phyloP scores from a whole-genome alignment of 1,140 invertebrate species.

The Calephelis virginiensis region DNA sequence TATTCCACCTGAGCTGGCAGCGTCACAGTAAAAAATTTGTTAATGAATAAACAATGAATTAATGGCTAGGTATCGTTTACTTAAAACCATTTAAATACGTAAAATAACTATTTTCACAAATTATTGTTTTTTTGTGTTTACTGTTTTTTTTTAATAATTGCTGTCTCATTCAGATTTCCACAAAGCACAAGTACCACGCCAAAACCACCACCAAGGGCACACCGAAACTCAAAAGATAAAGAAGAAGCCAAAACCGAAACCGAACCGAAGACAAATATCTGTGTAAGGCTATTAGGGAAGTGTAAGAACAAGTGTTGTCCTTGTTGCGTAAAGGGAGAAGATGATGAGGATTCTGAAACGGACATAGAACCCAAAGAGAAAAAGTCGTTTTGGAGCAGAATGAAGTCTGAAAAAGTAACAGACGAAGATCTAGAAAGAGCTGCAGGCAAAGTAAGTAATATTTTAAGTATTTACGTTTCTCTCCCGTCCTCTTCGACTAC shows the following conservation, averaged over 20 bases:
- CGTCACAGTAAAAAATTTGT: too few relatives aligned
- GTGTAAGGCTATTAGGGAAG: slow-evolving; percentile 57
- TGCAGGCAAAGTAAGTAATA: slow-evolving; percentile 57
- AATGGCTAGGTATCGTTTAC: too few relatives aligned
- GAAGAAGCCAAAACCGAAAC: slow-evolving; percentile 25
- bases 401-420: slow-evolving; percentile 54
- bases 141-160: background rate
- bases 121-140: background rate
- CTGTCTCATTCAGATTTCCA: slow-evolving; percentile 49
- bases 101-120: background rate
- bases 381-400: slow-evolving; percentile 47
- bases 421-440: slow-evolving; percentile 54
- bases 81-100: too few relatives aligned
- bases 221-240: slow-evolving; percentile 29
- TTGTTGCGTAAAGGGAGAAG: slow-evolving; percentile 51
- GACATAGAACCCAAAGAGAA: slow-evolving; percentile 28
- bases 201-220: slow-evolving; percentile 54
- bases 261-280: slow-evolving; percentile 55
- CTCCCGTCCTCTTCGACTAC: too few relatives aligned
- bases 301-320: slow-evolving; percentile 61
- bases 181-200: slow-evolving; percentile 70
- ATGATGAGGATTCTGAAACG: slow-evolving; percentile 34
- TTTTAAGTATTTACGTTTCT: background rate
- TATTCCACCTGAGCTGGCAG: too few relatives aligned
- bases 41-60: too few relatives aligned